Base-by-base conservation (phyloP, 1,140 invertebrate genomes). In the Hyles euphorbiae region DNA sequence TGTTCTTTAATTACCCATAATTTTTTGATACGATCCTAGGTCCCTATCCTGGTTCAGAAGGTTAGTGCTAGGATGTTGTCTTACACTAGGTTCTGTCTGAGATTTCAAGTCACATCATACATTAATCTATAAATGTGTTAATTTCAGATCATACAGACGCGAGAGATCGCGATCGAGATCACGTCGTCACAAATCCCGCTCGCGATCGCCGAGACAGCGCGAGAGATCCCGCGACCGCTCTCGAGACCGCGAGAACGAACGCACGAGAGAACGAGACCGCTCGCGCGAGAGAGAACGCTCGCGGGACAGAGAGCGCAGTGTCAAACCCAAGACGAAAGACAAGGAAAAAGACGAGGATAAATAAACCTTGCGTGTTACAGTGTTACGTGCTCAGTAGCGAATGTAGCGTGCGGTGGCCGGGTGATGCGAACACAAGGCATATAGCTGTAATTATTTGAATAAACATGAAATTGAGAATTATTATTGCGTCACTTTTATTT, bases 311-410 rank as follows among this genome's bases (percentile, higher is more conserved):
- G 81, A 84, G 34, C 76, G 81, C 11, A 76, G 70, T 62, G 67
- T 69, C 58, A 86, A 88, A 58, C 72, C 83, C 47, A 88, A 86
- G 60, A 61, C 53, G 7, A 86, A 87, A 64, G 81, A 87, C n/a
- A 87, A 88, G 61, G 83, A 88, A 3, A 87, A 88, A 64, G 86
- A 87, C 3, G 80, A 88, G n/a, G 82, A 88, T 0, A 83, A 86
- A 68, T 81, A 73, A 53, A 43, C n/a, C 36, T 22, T 43, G n/a
- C n/a, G 5, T 22, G 10, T 11, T 43, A 12, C 34, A 22, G 10
- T 53, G 52, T 53, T 12, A 53, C 12, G 12, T 44, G 40, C 22
- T 11, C 52, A 40, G 34, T 12, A 12, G 52, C 10, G 34, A 22
- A 34, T 44, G 34, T 53, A 11, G 8, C 8, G 11, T 44, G 12